Evolutionary conservation across 2,888 invertebrate genomes (phyloP), one percentile per base, ranked within the genome.

Genomic region (Liodrosophila aerea): DNA sequence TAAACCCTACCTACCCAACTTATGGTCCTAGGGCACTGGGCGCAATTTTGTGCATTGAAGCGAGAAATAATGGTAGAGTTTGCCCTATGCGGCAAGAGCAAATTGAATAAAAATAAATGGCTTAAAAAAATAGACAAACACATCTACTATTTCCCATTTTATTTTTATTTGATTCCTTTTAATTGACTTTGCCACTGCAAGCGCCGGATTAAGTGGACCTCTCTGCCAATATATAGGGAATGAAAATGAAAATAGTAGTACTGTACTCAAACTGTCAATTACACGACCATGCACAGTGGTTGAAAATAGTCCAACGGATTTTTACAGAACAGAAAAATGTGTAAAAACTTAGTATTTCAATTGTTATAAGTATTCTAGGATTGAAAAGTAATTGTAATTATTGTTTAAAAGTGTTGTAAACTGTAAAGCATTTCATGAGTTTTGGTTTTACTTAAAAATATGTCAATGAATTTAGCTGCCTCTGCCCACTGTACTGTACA

Each of bases 121-220:
- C 41, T 27, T 31, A 22, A 54, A 4, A 13, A 30, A 30, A 12
- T 11, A 36, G 2, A 34, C 15, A 33, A 22, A 31, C n/a, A 37
- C 46, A 18, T 18, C n/a, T 11, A 16, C 44, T 61, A 43, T 36
- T 39, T 45, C n/a, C 18, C 50, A 34, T 63, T 57, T 59, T 39
- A 27, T 56, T 51, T 37, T 45, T 45, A 43, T 51, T 40, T 45
- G 44, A 59, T 51, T 51, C 22, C 13, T 53, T 51, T 76, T 71
- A 84, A 77, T 77, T 81, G 77, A 74, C 74, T 77, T 77, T 71
- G 54, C 64, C 39, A 36, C 56, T 60, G 31, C 41, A 64, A 53
- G 64, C 44, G 66, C 47, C 18, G 81, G 71, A 84, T 80, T 73
- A 84, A 76, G 57, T 60, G 64, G 30, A 59, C 36, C 56, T 63